These are phyloP conservation scores for Globia sparganii DNA, from an alignment of 2,888 invertebrate genomes.

Conservation along the genomic window DNA sequence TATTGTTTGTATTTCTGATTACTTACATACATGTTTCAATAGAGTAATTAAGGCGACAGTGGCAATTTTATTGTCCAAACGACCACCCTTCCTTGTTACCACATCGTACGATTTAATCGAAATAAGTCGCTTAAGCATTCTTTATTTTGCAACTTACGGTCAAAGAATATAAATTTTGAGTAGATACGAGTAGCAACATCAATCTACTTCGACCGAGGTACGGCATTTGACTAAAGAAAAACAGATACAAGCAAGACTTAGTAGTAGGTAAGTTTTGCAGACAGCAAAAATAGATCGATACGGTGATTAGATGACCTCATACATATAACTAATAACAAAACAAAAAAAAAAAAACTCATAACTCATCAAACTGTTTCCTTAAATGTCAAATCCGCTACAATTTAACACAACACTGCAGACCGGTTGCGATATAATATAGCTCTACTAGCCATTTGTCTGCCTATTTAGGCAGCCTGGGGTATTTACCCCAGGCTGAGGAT, in stretches of 20 bases:
- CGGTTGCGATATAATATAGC: neutral
- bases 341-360: too few species aligned
- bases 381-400: neutral
- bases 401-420: too few species aligned
- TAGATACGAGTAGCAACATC: neutral
- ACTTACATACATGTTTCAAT: conserved; percentile 67
- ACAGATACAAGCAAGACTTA: neutral
- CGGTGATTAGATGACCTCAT: neutral
- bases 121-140: conserved; percentile 84
- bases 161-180: conserved; percentile 73
- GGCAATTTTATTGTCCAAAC: conserved; percentile 84
- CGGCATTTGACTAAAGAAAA: neutral
- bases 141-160: conserved; percentile 82
- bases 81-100: conserved; percentile 84
- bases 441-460: neutral
- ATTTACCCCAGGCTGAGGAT: neutral
- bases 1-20: conserved; percentile 58
- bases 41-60: conserved; percentile 77
- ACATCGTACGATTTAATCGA: conserved; percentile 84
- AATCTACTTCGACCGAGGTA: neutral
- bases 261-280: neutral
- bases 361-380: neutral
- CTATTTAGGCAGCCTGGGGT: too few species aligned
- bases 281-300: neutral
- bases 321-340: too few species aligned